phyloP scores from a whole-genome alignment of 2,888 invertebrate genomes.

The Trissolcus japonicus region DNA sequence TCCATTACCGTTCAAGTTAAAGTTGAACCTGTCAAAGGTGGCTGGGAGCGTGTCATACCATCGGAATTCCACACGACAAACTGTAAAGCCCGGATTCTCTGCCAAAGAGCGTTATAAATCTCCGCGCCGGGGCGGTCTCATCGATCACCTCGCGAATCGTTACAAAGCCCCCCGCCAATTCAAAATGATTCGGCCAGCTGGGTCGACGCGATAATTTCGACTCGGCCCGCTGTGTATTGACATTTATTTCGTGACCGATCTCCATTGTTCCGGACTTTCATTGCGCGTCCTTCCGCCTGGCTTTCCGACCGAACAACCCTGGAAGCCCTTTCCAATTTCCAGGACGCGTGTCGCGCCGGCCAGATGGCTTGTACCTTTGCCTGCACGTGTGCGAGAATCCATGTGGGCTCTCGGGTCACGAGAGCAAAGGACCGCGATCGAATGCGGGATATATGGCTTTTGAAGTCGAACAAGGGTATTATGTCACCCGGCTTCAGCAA shows the following conservation, averaged over 20 bases:
- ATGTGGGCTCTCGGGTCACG: constrained; percentile 15
- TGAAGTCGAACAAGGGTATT: constrained; percentile 44
- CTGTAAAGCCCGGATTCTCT: neutral
- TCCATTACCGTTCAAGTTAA: constrained; percentile 22
- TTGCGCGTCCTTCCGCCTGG: constrained; percentile 56
- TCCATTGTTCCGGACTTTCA: constrained; percentile 62
- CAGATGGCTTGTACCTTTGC: constrained; percentile 37
- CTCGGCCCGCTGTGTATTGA: constrained; percentile 41
- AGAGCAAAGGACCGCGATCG: constrained; percentile 40
- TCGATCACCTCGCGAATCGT: constrained; percentile 21
- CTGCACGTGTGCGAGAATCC: neutral
- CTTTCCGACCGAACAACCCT: constrained; percentile 27
- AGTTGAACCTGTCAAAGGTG: constrained; percentile 31
- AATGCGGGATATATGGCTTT: constrained; percentile 46
- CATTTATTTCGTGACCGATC: constrained; percentile 43
- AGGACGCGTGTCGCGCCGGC: constrained; percentile 51
- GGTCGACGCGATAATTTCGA: constrained; percentile 37
- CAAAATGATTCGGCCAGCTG: constrained; percentile 41
- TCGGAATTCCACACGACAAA: constrained; percentile 9
- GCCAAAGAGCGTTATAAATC: constrained; percentile 21
- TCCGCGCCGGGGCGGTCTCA: neutral
- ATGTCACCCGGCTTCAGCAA: constrained; percentile 30
- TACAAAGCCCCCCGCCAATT: constrained; percentile 27
- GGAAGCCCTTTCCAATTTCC: constrained; percentile 51
- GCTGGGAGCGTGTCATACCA: neutral